Percentiles rank a stretch among this genome's conserved stretches.
phyloP scores from a whole-genome alignment of 2,888 invertebrate genomes.

The Dioctria linearis region DNA sequence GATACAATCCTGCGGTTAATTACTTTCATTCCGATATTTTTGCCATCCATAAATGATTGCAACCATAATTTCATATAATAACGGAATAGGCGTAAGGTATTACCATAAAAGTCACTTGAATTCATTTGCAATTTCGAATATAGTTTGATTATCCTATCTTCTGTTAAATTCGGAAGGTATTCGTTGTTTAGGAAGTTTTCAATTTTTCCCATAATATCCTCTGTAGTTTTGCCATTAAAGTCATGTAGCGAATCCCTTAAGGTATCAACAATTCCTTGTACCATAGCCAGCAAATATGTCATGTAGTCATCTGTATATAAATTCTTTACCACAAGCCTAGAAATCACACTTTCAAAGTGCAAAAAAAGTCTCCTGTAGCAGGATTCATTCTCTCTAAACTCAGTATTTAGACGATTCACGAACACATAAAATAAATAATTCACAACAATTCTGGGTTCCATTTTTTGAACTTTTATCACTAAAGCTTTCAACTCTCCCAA shows the following conservation, averaged over 20 bases:
- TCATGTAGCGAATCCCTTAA: conserved; percentile 14
- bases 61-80: conserved; percentile 25
- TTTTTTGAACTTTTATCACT: background rate
- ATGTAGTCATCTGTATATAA: conserved; percentile 3
- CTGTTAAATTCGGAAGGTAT: conserved; percentile 23
- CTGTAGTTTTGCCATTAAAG: conserved; percentile 17
- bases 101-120: conserved; percentile 19
- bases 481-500: background rate
- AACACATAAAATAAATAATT: conserved; percentile 22
- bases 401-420: conserved; percentile 1
- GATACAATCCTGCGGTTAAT: conserved; percentile 19
- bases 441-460: conserved; percentile 32
- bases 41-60: background rate
- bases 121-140: conserved; percentile 16
- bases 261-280: background rate
- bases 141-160: background rate
- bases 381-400: background rate
- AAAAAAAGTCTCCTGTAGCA: conserved; percentile 23
- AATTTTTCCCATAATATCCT: conserved; percentile 24
- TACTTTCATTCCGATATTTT: conserved; percentile 19
- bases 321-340: conserved; percentile 7
- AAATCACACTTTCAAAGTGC: conserved; percentile 25
- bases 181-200: conserved; percentile 21
- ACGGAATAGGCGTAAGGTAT: conserved; percentile 6
- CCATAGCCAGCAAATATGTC: background rate